Conservation (phyloP, 2,113 vertebrate genomes). For the Clarias gariepinus region DNA sequence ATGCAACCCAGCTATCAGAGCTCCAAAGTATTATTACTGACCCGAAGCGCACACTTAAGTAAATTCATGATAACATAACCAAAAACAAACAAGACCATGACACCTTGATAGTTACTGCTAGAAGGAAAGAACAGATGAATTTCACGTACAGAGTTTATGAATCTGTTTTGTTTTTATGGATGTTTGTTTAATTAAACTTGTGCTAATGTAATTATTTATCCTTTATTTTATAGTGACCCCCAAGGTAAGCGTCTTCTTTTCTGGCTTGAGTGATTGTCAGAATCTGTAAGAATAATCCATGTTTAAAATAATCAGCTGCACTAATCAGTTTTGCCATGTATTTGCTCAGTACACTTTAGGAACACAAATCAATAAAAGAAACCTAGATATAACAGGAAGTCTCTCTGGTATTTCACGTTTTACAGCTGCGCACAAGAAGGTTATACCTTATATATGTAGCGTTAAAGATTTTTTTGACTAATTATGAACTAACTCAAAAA, state of each 20-base stretch:
- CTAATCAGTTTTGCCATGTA: neutral
- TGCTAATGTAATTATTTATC: neutral
- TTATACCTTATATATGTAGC: constrained; percentile 61
- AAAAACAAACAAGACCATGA: constrained; percentile 81
- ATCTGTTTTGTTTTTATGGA: neutral
- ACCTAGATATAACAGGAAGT: neutral
- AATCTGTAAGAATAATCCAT: too few relatives aligned
- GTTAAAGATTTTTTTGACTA: constrained; percentile 63
- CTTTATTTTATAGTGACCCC: constrained; percentile 17
- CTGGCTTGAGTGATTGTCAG: too few relatives aligned
- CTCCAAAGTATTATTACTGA: constrained; percentile 75
- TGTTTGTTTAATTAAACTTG: neutral
- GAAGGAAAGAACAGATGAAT: constrained; percentile 44
- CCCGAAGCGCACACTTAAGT: constrained; percentile 78
- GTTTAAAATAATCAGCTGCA: neutral
- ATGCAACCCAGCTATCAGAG: constrained; percentile 71
- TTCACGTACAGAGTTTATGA: neutral
- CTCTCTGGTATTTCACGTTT: neutral
- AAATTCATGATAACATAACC: constrained; percentile 76
- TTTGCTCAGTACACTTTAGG: neutral
- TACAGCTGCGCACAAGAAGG: constrained; percentile 64
- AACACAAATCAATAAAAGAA: neutral
- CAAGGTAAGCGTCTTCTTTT: constrained; percentile 44
- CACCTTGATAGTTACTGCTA: constrained; percentile 71
- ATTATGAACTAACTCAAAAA: constrained; percentile 50